Evolutionary conservation across 2,888 invertebrate species (phyloP).

Genomic region (Lepidochitona cinerea): DNA sequence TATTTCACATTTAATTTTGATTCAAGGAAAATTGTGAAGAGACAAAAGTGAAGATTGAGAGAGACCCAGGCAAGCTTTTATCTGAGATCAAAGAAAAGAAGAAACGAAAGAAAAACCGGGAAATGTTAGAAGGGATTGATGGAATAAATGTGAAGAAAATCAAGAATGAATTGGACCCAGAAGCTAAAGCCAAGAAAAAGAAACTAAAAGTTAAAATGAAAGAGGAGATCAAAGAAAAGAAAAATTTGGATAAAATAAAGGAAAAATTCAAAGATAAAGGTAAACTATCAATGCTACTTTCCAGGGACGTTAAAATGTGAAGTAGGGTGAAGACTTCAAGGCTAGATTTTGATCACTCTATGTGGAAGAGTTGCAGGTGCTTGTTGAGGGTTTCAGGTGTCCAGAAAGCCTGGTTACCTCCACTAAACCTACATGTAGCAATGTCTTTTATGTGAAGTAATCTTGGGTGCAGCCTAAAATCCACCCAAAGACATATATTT

Average conservation of each 20-base stretch:
- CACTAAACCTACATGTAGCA: too few relatives aligned
- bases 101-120: conserved; percentile 19
- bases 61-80: conserved; percentile 15
- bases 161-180: conserved; percentile 18
- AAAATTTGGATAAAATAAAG: conserved; percentile 42
- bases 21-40: background rate
- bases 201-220: conserved; percentile 31
- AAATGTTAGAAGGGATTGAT: background rate
- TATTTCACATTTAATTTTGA: too few relatives aligned
- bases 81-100: conserved; percentile 16
- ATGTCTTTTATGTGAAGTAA: too few relatives aligned
- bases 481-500: too few relatives aligned
- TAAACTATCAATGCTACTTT: too few relatives aligned
- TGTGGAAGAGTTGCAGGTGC: too few relatives aligned
- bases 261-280: conserved; percentile 47
- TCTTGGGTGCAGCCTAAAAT: too few relatives aligned
- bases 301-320: too few relatives aligned
- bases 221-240: conserved; percentile 29
- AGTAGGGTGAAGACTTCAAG: too few relatives aligned
- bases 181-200: conserved; percentile 52
- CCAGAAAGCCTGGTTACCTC: too few relatives aligned
- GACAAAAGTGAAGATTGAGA: background rate
- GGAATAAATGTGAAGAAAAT: conserved; percentile 7
- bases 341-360: too few relatives aligned
- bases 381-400: too few relatives aligned